Evolutionary conservation across 35 echinoderm and acorn worm species (phyloP).

Genomic region (Lytechinus variegatus): DNA sequence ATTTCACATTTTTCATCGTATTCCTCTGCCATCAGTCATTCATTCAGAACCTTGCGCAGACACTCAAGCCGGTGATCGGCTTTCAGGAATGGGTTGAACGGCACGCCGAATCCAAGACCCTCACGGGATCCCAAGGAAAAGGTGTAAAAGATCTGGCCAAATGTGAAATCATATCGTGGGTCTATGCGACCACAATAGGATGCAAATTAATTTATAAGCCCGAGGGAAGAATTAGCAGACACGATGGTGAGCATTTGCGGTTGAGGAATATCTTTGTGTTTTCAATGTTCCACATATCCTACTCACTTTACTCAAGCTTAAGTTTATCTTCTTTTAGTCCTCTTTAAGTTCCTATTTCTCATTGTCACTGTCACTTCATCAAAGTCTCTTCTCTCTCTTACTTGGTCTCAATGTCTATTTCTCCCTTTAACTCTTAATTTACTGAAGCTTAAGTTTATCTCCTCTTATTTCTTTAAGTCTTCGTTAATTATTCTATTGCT

Average conservation of each 20-base stretch:
- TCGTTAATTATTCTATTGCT: neutral
- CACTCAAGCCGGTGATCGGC: neutral
- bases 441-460: neutral
- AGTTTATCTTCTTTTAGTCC: neutral
- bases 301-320: neutral
- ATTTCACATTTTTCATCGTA: neutral
- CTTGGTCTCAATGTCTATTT: neutral
- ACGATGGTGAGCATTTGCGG: neutral
- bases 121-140: neutral
- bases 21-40: neutral
- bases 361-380: no score
- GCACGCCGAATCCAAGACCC: neutral
- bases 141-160: conserved; percentile 1
- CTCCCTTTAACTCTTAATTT: neutral
- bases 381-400: neutral
- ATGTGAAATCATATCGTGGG: neutral
- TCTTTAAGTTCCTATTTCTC: neutral
- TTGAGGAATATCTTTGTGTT: neutral
- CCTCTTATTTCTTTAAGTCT: no score
- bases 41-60: neutral
- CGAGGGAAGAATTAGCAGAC: neutral
- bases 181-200: neutral
- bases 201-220: conserved; percentile 14
- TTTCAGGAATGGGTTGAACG: neutral
- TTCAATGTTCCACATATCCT: neutral